Conservation (phyloP, 2,888 invertebrate genomes). For the Hipparchia sbordonii region DNA sequence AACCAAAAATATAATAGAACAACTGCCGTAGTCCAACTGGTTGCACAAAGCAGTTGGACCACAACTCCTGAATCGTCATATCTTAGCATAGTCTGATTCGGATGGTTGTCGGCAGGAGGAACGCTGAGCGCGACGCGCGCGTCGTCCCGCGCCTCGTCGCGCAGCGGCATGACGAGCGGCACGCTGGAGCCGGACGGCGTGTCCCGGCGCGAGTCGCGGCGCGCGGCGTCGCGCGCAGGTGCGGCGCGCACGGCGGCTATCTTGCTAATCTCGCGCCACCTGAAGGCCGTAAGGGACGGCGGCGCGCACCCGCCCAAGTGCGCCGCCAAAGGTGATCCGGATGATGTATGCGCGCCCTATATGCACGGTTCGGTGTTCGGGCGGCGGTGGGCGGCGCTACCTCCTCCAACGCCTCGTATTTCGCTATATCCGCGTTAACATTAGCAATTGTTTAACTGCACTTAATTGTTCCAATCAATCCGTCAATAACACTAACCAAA, state of each 20-base stretch:
- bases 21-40: no score
- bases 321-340: conserved; percentile 83
- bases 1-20: no score
- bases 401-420: conserved; percentile 47
- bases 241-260: conserved; percentile 96
- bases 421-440: neutral
- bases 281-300: conserved; percentile 84
- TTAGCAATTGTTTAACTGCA: no score
- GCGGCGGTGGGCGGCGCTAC: conserved; percentile 49
- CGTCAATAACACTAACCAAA: neutral
- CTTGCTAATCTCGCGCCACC: conserved; percentile 96
- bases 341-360: conserved; percentile 78
- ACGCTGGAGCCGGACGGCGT: conserved; percentile 67
- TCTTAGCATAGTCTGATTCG: neutral
- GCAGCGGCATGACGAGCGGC: conserved; percentile 78
- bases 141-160: conserved; percentile 73
- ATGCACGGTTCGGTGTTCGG: conserved; percentile 72
- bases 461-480: no score
- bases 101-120: conserved; percentile 67
- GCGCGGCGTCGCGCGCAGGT: conserved; percentile 93
- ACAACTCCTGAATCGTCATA: no score
- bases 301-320: conserved; percentile 81
- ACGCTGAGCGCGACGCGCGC: conserved; percentile 82
- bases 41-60: no score
- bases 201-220: conserved; percentile 70